phyloP scores from a whole-genome alignment of 2,113 vertebrate species.

The Bujurquina vittata region DNA sequence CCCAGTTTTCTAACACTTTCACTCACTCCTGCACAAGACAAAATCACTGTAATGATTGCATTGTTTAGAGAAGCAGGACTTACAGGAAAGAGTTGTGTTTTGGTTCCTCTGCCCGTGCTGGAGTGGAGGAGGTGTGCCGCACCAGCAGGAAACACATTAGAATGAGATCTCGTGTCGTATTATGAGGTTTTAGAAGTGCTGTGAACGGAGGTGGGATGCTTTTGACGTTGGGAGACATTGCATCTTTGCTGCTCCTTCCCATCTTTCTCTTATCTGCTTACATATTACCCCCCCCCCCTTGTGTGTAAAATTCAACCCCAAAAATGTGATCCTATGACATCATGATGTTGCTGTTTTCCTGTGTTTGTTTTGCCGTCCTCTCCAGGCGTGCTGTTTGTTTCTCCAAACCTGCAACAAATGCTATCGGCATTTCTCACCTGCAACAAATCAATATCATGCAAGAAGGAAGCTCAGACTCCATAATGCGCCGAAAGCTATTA shows the following conservation, averaged over 20 bases:
- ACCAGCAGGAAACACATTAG: not conserved
- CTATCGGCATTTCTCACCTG: slow-evolving; percentile 30
- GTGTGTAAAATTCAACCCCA: not conserved
- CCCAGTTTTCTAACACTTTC: slow-evolving; percentile 44
- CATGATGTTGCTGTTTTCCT: not conserved
- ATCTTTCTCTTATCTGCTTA: not conserved
- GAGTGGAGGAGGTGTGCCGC: slow-evolving; percentile 9
- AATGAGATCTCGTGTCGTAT: not conserved
- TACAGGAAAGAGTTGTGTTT: slow-evolving; percentile 10
- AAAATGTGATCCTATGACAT: not conserved
- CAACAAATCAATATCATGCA: slow-evolving; percentile 50
- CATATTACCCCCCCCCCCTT: not conserved
- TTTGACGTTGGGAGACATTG: not conserved
- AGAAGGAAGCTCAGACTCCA: slow-evolving; percentile 29
- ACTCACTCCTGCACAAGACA: slow-evolving; percentile 43
- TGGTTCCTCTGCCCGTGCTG: not conserved
- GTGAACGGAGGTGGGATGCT: not conserved
- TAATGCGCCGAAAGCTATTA: slow-evolving; percentile 22
- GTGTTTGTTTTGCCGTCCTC: slow-evolving; percentile 14
- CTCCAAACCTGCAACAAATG: slow-evolving; percentile 26
- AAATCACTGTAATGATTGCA: slow-evolving; percentile 45
- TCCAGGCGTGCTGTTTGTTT: slow-evolving; percentile 2
- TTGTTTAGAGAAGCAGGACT: slow-evolving; percentile 21
- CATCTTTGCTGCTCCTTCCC: not conserved
- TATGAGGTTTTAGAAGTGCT: not conserved